phyloP scores from a whole-genome alignment of 2,888 invertebrate genomes.

The Dione vanillae region DNA sequence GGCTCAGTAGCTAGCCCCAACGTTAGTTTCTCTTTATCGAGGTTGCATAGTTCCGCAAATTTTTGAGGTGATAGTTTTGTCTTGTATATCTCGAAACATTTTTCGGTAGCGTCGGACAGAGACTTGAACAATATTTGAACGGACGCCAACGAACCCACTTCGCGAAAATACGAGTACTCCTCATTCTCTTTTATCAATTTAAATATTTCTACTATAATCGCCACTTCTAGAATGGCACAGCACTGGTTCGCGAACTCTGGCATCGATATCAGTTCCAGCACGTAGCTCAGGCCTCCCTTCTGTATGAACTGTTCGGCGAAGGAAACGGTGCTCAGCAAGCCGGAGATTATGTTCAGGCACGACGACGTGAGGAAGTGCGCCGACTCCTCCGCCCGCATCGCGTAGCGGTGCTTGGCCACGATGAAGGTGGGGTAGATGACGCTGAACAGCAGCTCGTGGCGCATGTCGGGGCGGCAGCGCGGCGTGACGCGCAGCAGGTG shows the following conservation, averaged over 20 bases:
- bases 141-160: conserved; percentile 70
- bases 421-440: conserved; percentile 86
- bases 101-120: conserved; percentile 67
- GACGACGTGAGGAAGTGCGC: conserved; percentile 85
- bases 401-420: conserved; percentile 79
- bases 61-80: conserved; percentile 62
- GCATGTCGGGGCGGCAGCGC: conserved; percentile 80
- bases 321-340: conserved; percentile 79
- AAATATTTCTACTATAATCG: conserved; percentile 85
- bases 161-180: conserved; percentile 62
- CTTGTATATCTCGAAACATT: conserved; percentile 68
- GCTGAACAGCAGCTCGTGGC: conserved; percentile 83
- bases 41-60: conserved; percentile 65
- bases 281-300: conserved; percentile 83
- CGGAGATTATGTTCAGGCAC: conserved; percentile 85
- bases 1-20: conserved; percentile 48
- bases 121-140: conserved; percentile 76
- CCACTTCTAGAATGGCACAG: conserved; percentile 85
- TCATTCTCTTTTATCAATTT: conserved; percentile 70
- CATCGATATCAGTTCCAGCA: conserved; percentile 80
- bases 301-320: conserved; percentile 85
- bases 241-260: conserved; percentile 84
- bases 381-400: conserved; percentile 72
- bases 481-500: conserved; percentile 85
- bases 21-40: conserved; percentile 60